Evolutionary conservation across 2,113 vertebrate genomes (phyloP), one percentile per base, ranked within the genome.

Genomic region (Pangasianodon hypophthalmus): DNA sequence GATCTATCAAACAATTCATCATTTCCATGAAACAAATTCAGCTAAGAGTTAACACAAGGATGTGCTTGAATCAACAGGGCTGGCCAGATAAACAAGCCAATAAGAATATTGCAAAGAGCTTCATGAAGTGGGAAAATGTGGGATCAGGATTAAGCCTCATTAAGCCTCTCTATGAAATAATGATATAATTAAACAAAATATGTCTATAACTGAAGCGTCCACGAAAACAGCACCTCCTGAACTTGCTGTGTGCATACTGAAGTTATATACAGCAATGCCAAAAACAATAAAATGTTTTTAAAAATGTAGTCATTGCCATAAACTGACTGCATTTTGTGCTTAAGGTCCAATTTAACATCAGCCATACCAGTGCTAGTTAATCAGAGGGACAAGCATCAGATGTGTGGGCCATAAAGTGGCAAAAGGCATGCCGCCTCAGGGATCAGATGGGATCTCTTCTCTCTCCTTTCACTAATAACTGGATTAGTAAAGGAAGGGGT

Each of bases 391-490:
- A 50, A 84, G 87, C 87, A 88, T 88, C 87, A 91, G 88, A 90
- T 87, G 81, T 90, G 83, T 48, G 86, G 85, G 88, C 50, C 91
- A 88, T 91, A 86, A 91, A 90, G 88, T 91, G 88, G 86, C 86
- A 85, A 91, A 91, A 90, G 89, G 73, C 54, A 89, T 91, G 93
- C 92, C 92, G 93, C 94, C 94, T 92, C 50, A 67, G 87, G 94
- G 95, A 96, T 96, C 95, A 96, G 95, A 94, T 95, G 96, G 94
- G 94, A 95, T 95, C 93, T 92, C 91, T 93, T 93, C 93, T 94
- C 93, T 94, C 93, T 92, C 92, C 94, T 95, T 96, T 96, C 94
- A 94, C 94, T 95, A 93, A 96, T 95, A 95, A 95, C 93, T 92
- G 95, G 96, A 96, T 96, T 96, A 96, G 93, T 80, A 93, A 92